Evolutionary conservation across 2,797 vertebrate species (phyloP), one percentile per base, ranked within the genome.

Genomic region (Hypotaenidia philippensis): DNA sequence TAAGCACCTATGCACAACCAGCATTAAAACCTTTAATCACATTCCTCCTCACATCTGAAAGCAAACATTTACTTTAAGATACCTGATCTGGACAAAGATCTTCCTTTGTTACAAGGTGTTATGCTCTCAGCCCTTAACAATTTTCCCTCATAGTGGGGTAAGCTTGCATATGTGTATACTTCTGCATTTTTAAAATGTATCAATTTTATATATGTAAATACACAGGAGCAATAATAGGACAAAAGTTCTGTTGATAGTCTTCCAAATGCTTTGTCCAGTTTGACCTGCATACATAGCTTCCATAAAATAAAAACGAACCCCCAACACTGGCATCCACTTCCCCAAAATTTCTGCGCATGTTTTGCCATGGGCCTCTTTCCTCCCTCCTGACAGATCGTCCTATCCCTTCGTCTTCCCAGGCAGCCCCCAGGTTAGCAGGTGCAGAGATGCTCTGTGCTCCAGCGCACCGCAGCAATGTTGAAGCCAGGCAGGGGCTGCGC

Each of bases 331-430:
- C 1, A 2, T 60, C 13, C 27, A 11, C n/a, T 71, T 85, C 25
- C 13, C 34, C 40, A 6, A 45, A 72, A 55, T 0, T 8, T 12
- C 9, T 8, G 1, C 2, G 45, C 0, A 0, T 12, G 5, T 69
- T 79, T 55, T 32, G 5, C 40, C 74, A 44, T 36, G 34, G 32
- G 19, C 44, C 65, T 70, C 41, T 32, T 91, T 34, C 31, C 61
- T 60, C 19, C 27, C 27, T 82, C 32, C 11, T 5, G 21, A 31
- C 25, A 55, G 23, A 13, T n/a, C 22, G 32, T 84, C 22, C 50
- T 47, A 17, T 9, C 27, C 60, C 60, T 70, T 44, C 68, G 20
- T 8, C 31, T 15, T 56, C 20, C 31, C 56, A 31, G 27, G 52
- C 41, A 40, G 21, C 29, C 22, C 14, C 20, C 21, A 19, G 14